Base-by-base conservation (phyloP, 2,797 vertebrate genomes). In the Dermochelys coriacea region DNA sequence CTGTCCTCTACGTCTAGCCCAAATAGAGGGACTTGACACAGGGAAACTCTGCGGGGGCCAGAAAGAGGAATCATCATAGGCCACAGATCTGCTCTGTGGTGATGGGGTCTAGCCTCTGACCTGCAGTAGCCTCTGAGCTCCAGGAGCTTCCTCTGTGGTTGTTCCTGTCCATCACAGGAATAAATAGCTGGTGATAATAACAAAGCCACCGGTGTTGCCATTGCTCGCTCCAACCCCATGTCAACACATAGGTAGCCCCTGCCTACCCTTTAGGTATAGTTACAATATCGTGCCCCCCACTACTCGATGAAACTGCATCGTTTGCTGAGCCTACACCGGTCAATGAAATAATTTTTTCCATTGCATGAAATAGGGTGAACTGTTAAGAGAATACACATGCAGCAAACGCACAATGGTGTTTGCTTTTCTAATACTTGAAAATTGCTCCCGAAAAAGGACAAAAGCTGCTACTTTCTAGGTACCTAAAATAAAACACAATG, bases 1-100 rank as follows among this genome's bases (percentile, higher is more conserved):
- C 88, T 91, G 80, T 96, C 94, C 89, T 97, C 87, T 94, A 82
- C 6, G 3, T 75, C n/a, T 88, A 50, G 81, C 89, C 84, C n/a
- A 11, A 88, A 61, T 2, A 4, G 0, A 61, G 89, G 50, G 93
- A 31, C 54, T 90, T 80, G 84, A 88, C 0, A 0, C 55, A 15
- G 41, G 71, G 80, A 41, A 86, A 2, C 85, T 87, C 90, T 25
- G 88, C 80, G 71, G 91, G 90, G 85, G 92, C 92, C 84, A 47
- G 34, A 49, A 37, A 5, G 90, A 71, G 85, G 87, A 82, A 81
- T 45, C 90, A 92, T 50, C 78, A 4, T 0, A 2, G 91, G 80
- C 86, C 41, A 16, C 0, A 1, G 87, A 79, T 61, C 4, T 1
- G 61, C 88, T 91, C 47, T 94, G 86, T 27, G 52, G 29, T 49